Conservation (phyloP, 2,888 invertebrate species). For the Mystacides longicornis region DNA sequence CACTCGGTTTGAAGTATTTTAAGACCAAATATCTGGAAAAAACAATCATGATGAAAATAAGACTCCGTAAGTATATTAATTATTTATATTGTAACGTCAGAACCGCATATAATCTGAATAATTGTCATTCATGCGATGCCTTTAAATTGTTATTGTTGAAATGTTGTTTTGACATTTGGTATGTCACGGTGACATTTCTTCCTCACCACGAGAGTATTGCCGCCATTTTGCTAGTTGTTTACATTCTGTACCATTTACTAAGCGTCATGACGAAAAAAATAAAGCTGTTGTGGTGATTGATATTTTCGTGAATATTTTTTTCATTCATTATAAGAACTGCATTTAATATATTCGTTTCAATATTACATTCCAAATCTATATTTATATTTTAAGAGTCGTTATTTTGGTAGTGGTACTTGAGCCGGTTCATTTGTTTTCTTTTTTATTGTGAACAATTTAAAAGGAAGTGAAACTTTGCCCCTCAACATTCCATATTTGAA, state of each 20-base stretch:
- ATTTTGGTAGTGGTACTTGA: too few species aligned
- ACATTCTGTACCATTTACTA: constrained; percentile 8
- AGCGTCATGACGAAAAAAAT: too few species aligned
- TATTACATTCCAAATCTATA: too few species aligned
- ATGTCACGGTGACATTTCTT: constrained; percentile 19
- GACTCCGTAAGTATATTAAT: neutral
- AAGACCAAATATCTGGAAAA: too few species aligned
- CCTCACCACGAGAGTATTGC: constrained; percentile 10
- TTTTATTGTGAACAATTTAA: neutral
- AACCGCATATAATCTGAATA: too few species aligned
- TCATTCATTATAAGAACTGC: too few species aligned
- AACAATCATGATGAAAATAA: neutral
- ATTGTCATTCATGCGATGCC: too few species aligned
- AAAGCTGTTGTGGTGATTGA: too few species aligned
- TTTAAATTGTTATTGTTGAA: neutral
- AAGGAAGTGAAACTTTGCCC: neutral
- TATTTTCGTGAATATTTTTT: too few species aligned
- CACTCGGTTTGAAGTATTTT: neutral
- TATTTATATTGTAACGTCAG: neutral
- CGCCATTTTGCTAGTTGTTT: constrained; percentile 19
- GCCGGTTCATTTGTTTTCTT: neutral
- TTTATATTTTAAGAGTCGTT: too few species aligned
- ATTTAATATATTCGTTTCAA: too few species aligned
- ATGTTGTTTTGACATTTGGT: constrained; percentile 14
- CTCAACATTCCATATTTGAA: neutral